Percentiles rank a stretch among this genome's conserved stretches.
phyloP scores from a whole-genome alignment of 2,888 invertebrate species.

The Pimpla rufipes region DNA sequence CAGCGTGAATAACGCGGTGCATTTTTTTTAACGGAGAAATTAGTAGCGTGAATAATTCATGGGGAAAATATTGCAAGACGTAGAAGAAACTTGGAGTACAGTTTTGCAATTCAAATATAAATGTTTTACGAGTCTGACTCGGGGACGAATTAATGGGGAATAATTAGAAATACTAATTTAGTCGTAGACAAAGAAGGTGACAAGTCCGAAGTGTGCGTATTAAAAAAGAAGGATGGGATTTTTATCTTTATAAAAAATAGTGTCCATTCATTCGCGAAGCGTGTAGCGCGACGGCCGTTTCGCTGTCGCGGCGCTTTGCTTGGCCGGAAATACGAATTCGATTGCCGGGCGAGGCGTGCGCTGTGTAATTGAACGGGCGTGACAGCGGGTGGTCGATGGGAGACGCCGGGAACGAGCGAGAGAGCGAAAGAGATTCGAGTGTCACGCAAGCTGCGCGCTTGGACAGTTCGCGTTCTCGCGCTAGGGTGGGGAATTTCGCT shows the following conservation, averaged over 20 bases:
- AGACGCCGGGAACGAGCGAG: constrained; percentile 39
- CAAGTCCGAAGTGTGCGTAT: not conserved
- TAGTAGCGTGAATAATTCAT: not conserved
- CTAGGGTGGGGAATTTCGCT: constrained; percentile 7
- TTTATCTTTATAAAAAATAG: not conserved
- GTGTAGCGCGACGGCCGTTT: not conserved
- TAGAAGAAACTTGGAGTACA: too few species aligned
- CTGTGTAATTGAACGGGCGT: constrained; percentile 69
- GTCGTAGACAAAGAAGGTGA: not conserved
- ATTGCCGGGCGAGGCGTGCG: constrained; percentile 65
- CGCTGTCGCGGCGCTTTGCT: constrained; percentile 58
- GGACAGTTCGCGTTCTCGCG: constrained; percentile 42
- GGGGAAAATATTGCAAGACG: not conserved
- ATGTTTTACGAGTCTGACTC: too few species aligned
- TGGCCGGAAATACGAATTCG: constrained; percentile 71
- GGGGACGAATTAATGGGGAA: too few species aligned
- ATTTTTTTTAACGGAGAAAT: not conserved
- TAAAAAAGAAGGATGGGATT: not conserved
- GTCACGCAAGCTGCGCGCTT: constrained; percentile 41
- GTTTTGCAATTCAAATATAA: too few species aligned
- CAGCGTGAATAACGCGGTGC: not conserved
- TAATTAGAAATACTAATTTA: too few species aligned
- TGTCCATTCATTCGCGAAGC: not conserved
- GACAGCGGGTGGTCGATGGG: constrained; percentile 65
- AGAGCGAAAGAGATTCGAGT: constrained; percentile 51